These are phyloP conservation scores for Equus quagga DNA, from an alignment of 2,113 vertebrate species.

Conservation along the genomic window DNA sequence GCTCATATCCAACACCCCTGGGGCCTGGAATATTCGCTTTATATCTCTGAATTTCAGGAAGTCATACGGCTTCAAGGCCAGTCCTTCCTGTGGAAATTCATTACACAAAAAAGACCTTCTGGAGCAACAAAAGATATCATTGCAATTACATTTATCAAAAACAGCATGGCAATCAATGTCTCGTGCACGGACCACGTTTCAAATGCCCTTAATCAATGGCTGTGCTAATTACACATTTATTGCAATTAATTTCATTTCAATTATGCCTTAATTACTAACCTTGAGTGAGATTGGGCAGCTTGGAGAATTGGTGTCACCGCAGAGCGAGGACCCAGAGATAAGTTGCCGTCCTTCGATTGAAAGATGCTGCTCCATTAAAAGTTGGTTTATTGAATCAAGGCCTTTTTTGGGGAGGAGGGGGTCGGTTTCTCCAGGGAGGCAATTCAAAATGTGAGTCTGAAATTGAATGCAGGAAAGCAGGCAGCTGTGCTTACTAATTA, in stretches of 20 bases:
- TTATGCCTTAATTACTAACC: slow-evolving; percentile 85
- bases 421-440: slow-evolving; percentile 74
- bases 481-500: slow-evolving; percentile 77
- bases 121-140: slow-evolving; percentile 81
- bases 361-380: slow-evolving; percentile 73
- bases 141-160: slow-evolving; percentile 80
- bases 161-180: slow-evolving; percentile 83
- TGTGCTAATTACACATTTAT: slow-evolving; percentile 85
- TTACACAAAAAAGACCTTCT: slow-evolving; percentile 76
- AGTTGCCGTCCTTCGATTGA: slow-evolving; percentile 23
- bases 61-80: slow-evolving; percentile 75
- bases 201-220: slow-evolving; percentile 84
- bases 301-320: slow-evolving; percentile 62
- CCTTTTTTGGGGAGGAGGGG: not conserved
- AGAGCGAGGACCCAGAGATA: slow-evolving; percentile 31
- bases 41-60: slow-evolving; percentile 70
- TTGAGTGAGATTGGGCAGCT: slow-evolving; percentile 66
- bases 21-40: slow-evolving; percentile 5
- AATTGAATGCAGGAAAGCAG: slow-evolving; percentile 72
- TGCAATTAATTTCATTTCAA: slow-evolving; percentile 88
- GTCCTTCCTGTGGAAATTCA: slow-evolving; percentile 70
- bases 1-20: not conserved
- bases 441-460: slow-evolving; percentile 84
- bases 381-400: slow-evolving; percentile 51
- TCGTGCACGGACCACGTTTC: slow-evolving; percentile 73